Percentiles rank a stretch among this genome's conserved stretches.
Conservation (phyloP, 2,113 vertebrate genomes). For the Choloepus hoffmanni region DNA sequence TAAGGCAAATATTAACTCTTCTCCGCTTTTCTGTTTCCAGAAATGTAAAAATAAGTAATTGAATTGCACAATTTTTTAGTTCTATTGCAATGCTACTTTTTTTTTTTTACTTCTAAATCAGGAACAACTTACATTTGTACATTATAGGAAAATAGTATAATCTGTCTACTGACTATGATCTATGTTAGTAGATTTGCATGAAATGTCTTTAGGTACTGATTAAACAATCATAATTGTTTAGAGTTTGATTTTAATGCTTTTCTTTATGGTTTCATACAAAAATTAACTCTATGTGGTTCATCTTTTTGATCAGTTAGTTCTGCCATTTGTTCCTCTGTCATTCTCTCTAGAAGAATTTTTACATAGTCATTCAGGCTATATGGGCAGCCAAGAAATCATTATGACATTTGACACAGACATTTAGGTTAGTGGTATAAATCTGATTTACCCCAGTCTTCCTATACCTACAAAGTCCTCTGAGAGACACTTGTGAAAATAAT, state of each 20-base stretch:
- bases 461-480: slow-evolving; percentile 68
- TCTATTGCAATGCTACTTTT: neutral
- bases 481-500: slow-evolving; percentile 73
- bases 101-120: slow-evolving; percentile 41
- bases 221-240: slow-evolving; percentile 35
- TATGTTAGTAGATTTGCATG: neutral
- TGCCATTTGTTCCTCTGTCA: slow-evolving; percentile 27
- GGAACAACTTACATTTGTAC: neutral
- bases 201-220: neutral
- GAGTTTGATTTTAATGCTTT: slow-evolving; percentile 17
- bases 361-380: neutral
- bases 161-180: neutral
- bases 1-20: neutral
- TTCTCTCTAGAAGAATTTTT: slow-evolving; percentile 5
- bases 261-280: neutral
- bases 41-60: neutral
- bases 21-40: neutral
- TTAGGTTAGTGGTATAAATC: slow-evolving; percentile 46
- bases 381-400: slow-evolving; percentile 59
- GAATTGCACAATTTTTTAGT: neutral
- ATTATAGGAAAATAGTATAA: neutral
- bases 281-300: slow-evolving; percentile 29
- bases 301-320: slow-evolving; percentile 24
- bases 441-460: slow-evolving; percentile 62
- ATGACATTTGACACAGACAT: slow-evolving; percentile 37